Evolutionary conservation across 64 coral and sea anemone genomes (phyloP), one percentile per base, ranked within the genome.

Genomic region (Exaiptasia diaphana): DNA sequence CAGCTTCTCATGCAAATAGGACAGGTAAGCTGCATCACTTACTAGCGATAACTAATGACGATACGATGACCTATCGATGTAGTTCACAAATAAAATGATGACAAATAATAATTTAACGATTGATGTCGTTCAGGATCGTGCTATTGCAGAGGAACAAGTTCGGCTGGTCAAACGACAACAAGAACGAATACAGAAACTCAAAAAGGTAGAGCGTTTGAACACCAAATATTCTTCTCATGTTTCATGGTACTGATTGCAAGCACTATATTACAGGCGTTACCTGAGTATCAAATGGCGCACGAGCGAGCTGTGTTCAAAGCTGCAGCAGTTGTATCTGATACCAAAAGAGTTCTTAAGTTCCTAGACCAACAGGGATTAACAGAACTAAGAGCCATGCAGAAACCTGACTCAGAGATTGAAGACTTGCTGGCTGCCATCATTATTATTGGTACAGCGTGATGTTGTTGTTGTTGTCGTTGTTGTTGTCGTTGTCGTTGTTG

Each of bases 221-320:
- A 62, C 34, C 15, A 61, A 23, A 1, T 28, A 23, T 14, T 12
- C 26, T 25, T 28, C 18, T 15, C 10, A 25, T 23, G 26, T 14
- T 25, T 28, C 26, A 8, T 1, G 26, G 57, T 61, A 61, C 18
- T 8, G 21, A 61, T 28, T 10, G 55, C 22, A 61, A 4, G 7
- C n/a, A n/a, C 3, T 69, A 15, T 68, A 20, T 50, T 41, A 41
- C 65, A 97, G 94, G 94, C 89, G 10, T 59, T 97, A 25, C 94
- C 94, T 37, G 85, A 97, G 36, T 97, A 92, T 45, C 90, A 97
- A n/a, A 76, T 85, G 17, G 94, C 94, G 12, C 94, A 97, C 38
- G 94, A 97, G 56, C 75, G 94, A 20, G 89, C 94, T 0, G 94
- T 97, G 24, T 97, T 92, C 85, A 97, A 97, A 77, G 94, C 94